phyloP scores from a whole-genome alignment of 2,888 invertebrate species.

The Girardia tigrina region DNA sequence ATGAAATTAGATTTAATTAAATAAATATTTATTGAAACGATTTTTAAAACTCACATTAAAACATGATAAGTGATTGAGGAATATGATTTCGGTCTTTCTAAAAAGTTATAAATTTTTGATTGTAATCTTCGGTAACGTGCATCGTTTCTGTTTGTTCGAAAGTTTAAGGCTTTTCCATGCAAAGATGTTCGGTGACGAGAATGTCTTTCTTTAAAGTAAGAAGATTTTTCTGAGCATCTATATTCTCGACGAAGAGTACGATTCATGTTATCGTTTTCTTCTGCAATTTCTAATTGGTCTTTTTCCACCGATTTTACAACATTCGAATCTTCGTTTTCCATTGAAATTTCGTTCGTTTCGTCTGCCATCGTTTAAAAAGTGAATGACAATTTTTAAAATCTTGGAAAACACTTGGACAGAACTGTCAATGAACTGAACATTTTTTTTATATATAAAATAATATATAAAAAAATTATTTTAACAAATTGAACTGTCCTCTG shows the following conservation, averaged over 20 bases:
- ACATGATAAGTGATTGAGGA: constrained; percentile 77
- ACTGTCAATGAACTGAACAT: not conserved
- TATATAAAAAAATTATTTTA: not conserved
- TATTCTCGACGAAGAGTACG: not conserved
- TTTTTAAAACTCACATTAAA: constrained; percentile 65
- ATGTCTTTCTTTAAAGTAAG: constrained; percentile 13
- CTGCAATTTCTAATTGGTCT: not conserved
- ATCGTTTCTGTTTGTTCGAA: constrained; percentile 67
- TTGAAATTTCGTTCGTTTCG: no score
- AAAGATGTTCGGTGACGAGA: constrained; percentile 63
- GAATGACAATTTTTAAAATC: no score
- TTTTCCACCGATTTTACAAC: no score
- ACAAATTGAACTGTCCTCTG: not conserved
- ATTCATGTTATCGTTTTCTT: not conserved
- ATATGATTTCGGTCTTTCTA: constrained; percentile 75
- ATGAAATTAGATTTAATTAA: not conserved
- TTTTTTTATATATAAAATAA: not conserved
- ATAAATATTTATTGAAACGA: not conserved
- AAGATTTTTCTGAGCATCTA: not conserved
- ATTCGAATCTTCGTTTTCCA: no score
- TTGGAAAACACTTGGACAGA: no score
- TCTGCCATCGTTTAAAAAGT: no score
- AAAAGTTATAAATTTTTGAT: constrained; percentile 78
- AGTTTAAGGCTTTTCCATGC: constrained; percentile 76
- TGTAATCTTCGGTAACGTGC: constrained; percentile 66